Evolutionary conservation across 2,113 vertebrate species (phyloP).

Genomic region (Picathartes gymnocephalus): DNA sequence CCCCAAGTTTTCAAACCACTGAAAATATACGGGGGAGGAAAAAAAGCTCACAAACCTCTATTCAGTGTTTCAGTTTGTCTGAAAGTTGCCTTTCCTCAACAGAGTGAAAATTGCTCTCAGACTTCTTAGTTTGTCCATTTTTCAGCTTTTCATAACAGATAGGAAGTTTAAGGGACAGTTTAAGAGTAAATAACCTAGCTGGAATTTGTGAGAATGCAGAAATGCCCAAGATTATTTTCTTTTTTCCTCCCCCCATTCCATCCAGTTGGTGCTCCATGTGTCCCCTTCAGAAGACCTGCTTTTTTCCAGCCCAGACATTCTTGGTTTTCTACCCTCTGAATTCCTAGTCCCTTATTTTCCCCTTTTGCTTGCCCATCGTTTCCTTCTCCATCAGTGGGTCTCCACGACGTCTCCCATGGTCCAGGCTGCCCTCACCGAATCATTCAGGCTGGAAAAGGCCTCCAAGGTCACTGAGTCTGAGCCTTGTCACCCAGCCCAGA

Average conservation of each 20-base stretch:
- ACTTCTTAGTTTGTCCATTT: background rate
- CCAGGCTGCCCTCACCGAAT: background rate
- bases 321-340: background rate
- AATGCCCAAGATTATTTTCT: rapidly evolving
- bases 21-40: background rate
- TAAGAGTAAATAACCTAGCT: background rate
- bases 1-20: background rate
- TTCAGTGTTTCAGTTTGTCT: background rate
- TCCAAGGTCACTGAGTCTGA: background rate
- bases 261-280: background rate
- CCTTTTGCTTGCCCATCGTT: background rate
- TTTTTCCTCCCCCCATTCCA: rapidly evolving
- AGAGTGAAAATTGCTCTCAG: background rate
- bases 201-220: background rate
- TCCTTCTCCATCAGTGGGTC: background rate
- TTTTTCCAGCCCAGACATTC: background rate
- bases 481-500: background rate
- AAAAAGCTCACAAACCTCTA: background rate
- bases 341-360: background rate
- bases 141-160: background rate
- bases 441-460: background rate
- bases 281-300: background rate
- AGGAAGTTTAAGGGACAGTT: background rate
- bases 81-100: background rate
- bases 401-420: rapidly evolving